Evolutionary conservation across 2,888 invertebrate genomes (phyloP).

Genomic region (Microplitis manilae): DNA sequence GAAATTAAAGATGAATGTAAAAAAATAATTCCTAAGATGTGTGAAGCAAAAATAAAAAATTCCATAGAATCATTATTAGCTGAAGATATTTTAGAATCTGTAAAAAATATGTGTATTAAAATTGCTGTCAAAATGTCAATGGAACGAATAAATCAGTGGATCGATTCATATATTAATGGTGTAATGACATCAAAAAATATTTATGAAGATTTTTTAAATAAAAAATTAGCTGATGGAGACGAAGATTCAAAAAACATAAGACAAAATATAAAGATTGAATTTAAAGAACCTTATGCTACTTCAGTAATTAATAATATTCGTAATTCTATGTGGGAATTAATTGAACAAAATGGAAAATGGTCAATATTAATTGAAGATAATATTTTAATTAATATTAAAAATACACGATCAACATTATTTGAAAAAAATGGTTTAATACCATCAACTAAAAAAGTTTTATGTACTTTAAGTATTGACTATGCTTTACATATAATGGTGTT

Average conservation of each 20-base stretch:
- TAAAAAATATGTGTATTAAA: constrained; percentile 73
- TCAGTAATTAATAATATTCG: constrained; percentile 58
- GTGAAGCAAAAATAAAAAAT: constrained; percentile 57
- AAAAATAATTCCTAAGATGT: constrained; percentile 56
- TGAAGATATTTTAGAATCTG: constrained; percentile 72
- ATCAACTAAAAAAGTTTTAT: constrained; percentile 57
- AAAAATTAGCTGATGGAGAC: constrained; percentile 34
- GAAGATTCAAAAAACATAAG: constrained; percentile 21
- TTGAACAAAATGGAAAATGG: constrained; percentile 58
- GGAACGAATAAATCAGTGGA: constrained; percentile 75
- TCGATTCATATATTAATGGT: constrained; percentile 70
- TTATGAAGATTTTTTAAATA: constrained; percentile 38
- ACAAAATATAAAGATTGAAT: constrained; percentile 53
- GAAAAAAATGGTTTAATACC: constrained; percentile 59
- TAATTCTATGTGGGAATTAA: constrained; percentile 60
- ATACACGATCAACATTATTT: constrained; percentile 56
- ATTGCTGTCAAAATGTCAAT: constrained; percentile 73
- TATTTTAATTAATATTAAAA: constrained; percentile 53
- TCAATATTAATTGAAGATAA: constrained; percentile 48
- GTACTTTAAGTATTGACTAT: constrained; percentile 62
- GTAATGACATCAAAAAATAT: constrained; percentile 63
- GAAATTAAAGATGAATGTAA: constrained; percentile 59
- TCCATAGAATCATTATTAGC: constrained; percentile 73
- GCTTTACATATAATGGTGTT: constrained; percentile 59
- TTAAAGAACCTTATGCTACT: constrained; percentile 57